phyloP scores from a whole-genome alignment of 2,888 invertebrate species.

The Cosmorhoe ocellata region DNA sequence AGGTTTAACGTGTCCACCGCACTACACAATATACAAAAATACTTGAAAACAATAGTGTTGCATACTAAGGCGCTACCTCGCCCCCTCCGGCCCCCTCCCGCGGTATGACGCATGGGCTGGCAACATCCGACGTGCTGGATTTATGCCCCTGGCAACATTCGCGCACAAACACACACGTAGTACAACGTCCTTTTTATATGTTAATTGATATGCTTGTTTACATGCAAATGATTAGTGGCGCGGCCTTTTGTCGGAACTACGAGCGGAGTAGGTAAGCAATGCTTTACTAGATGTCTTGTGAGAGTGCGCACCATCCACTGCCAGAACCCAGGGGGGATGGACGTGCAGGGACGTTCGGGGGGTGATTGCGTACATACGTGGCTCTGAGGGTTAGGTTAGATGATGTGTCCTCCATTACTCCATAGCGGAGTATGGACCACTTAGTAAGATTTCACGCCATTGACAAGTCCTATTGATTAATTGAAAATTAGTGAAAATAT shows the following conservation, averaged over 20 bases:
- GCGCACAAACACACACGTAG: conserved; percentile 35
- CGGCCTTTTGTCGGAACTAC: conserved; percentile 9
- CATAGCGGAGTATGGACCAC: too few species aligned
- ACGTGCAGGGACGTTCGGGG: too few species aligned
- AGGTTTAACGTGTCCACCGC: too few species aligned
- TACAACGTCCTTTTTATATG: conserved; percentile 36
- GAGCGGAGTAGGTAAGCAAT: neutral
- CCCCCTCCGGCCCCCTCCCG: too few species aligned
- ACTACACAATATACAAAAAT: neutral
- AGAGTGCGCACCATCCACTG: too few species aligned
- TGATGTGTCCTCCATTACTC: too few species aligned
- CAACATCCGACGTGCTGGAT: conserved; percentile 41
- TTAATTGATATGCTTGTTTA: conserved; percentile 38
- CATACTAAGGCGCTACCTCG: too few species aligned
- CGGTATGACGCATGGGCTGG: conserved; percentile 34
- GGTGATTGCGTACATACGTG: too few species aligned
- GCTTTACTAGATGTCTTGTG: neutral
- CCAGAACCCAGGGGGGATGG: too few species aligned
- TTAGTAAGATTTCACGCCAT: too few species aligned
- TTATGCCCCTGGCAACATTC: conserved; percentile 40
- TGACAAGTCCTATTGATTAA: neutral
- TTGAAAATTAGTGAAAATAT: neutral
- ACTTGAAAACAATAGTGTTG: conserved; percentile 11
- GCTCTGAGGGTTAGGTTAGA: too few species aligned
- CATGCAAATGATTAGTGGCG: conserved; percentile 34